These are phyloP conservation scores for Galerucella nymphaeae DNA, from an alignment of 2,888 invertebrate genomes.

Conservation along the genomic window DNA sequence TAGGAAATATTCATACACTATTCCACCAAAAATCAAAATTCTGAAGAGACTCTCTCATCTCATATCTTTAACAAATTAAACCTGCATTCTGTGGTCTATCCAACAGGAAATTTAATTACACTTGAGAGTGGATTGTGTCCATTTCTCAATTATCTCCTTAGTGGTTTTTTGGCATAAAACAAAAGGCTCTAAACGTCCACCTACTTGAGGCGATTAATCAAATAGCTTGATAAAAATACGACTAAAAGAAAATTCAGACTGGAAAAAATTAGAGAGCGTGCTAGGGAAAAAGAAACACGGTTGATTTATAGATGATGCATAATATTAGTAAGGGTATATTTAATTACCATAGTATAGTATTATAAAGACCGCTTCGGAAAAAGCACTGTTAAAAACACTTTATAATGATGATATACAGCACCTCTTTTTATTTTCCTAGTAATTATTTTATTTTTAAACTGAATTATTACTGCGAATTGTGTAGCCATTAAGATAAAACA, in stretches of 20 bases:
- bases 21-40: too few relatives aligned
- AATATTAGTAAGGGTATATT: neutral
- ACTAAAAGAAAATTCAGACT: neutral
- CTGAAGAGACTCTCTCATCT: too few relatives aligned
- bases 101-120: conserved; percentile 48
- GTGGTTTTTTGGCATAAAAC: conserved; percentile 44
- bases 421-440: too few relatives aligned
- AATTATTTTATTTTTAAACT: too few relatives aligned
- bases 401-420: too few relatives aligned
- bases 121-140: conserved; percentile 42
- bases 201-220: conserved; percentile 49
- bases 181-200: conserved; percentile 48
- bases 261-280: neutral
- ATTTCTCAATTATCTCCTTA: conserved; percentile 47
- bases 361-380: too few relatives aligned
- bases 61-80: conserved; percentile 12
- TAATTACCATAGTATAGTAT: too few relatives aligned
- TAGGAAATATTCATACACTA: too few relatives aligned
- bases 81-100: conserved; percentile 9
- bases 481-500: too few relatives aligned
- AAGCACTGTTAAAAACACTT: too few relatives aligned
- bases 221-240: conserved; percentile 39
- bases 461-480: too few relatives aligned
- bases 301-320: neutral
- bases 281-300: neutral